Evolutionary conservation across 2,888 invertebrate genomes (phyloP), one percentile per base, ranked within the genome.

Genomic region (Metellina segmentata): DNA sequence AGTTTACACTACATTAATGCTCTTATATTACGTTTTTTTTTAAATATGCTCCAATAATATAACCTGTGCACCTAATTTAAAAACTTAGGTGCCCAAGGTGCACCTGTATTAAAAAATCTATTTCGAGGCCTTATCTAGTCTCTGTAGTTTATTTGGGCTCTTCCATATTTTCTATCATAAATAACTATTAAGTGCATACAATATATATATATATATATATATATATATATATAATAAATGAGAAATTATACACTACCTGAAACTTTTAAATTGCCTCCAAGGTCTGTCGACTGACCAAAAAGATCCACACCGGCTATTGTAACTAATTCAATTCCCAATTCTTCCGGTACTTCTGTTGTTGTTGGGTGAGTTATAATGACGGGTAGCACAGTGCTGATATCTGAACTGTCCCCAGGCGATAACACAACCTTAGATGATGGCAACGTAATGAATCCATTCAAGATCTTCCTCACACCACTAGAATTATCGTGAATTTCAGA

Each of bases 181-280:
- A 34, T 34, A n/a, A n/a, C n/a, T n/a, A n/a, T n/a, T n/a, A n/a
- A n/a, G n/a, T n/a, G n/a, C n/a, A n/a, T n/a, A n/a, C n/a, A n/a
- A n/a, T n/a, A n/a, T n/a, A n/a, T n/a, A n/a, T n/a, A n/a, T n/a
- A n/a, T n/a, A n/a, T n/a, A n/a, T n/a, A n/a, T n/a, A n/a, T n/a
- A n/a, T n/a, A n/a, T n/a, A n/a, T n/a, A n/a, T n/a, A n/a, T n/a
- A n/a, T n/a, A n/a, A n/a, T 2, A 34, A 34, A 34, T 34, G 4
- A 34, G 34, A 34, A 4, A 34, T 4, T 34, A 34, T 34, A 34
- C 34, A 34, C 81, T 91, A 93, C 93, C 93, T 72, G 93, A 93
- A 34, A 93, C 92, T 87, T 91, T 91, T 11, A 93, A 86, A 52
- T 91, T 83, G 69, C 93, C 93, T 81, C 93, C 88, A 16, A 92